A percentile compares a stretch with the other conserved stretches of the same genome.
These are phyloP conservation scores for Bombus difficillimus DNA, from an alignment of 1,140 invertebrate species.

Conservation along the genomic window DNA sequence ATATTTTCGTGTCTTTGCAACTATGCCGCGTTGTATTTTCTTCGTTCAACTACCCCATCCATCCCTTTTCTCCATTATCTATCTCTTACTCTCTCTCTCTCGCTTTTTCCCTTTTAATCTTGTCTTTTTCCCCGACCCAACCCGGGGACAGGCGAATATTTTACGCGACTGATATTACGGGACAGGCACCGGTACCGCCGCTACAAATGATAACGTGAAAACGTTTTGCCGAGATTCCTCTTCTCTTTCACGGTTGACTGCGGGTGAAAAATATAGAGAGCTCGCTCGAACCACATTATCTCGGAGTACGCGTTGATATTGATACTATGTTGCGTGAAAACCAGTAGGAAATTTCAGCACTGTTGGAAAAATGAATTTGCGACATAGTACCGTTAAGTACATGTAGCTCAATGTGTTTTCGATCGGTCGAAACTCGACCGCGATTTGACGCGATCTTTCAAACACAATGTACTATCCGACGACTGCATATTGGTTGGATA, in stretches of 20 bases:
- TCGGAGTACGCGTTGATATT: slow-evolving; percentile 28
- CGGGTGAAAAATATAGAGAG: slow-evolving; percentile 38
- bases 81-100: background rate
- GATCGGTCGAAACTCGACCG: background rate
- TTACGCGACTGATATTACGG: slow-evolving; percentile 54
- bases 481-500: too few relatives aligned
- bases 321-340: slow-evolving; percentile 21
- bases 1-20: slow-evolving; percentile 53
- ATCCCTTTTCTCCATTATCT: background rate
- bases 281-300: slow-evolving; percentile 45
- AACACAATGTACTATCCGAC: too few relatives aligned
- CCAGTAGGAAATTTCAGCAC: background rate
- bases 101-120: background rate
- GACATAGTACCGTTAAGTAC: background rate
- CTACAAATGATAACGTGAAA: slow-evolving; percentile 60
- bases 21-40: slow-evolving; percentile 23
- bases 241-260: slow-evolving; percentile 49
- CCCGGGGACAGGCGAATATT: slow-evolving; percentile 54
- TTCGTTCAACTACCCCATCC: background rate
- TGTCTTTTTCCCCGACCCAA: slow-evolving; percentile 18
- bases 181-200: slow-evolving; percentile 12
- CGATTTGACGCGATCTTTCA: background rate
- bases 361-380: background rate
- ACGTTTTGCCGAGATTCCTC: slow-evolving; percentile 52
- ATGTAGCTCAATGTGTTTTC: background rate